These are phyloP conservation scores for Drosophila takahashii DNA, from an alignment of 1,140 invertebrate species.

Conservation along the genomic window DNA sequence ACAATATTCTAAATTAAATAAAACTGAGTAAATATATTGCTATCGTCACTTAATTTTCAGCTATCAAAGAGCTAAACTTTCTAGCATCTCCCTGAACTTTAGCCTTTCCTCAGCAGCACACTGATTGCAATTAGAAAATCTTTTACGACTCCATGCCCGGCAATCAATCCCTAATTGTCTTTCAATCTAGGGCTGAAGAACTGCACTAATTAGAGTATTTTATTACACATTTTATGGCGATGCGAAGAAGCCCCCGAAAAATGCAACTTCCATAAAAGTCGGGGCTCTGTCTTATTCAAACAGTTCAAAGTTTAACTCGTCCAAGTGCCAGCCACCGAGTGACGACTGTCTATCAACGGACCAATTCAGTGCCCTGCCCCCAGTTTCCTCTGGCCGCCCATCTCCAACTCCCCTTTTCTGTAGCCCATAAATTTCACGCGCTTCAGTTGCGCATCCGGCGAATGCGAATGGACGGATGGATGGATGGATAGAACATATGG, in stretches of 20 bases:
- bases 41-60: neutral
- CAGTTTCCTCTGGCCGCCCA: slow-evolving; percentile 3
- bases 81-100: slow-evolving; percentile 17
- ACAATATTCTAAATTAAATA: neutral
- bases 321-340: slow-evolving; percentile 66
- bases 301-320: slow-evolving; percentile 72
- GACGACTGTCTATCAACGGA: slow-evolving; percentile 68
- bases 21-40: neutral
- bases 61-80: slow-evolving; percentile 18
- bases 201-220: slow-evolving; percentile 65
- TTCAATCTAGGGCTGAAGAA: slow-evolving; percentile 34
- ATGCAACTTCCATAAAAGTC: slow-evolving; percentile 41
- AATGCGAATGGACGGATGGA: slow-evolving; percentile 26
- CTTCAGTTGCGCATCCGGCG: slow-evolving; percentile 74
- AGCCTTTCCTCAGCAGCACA: slow-evolving; percentile 1
- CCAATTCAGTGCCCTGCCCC: neutral
- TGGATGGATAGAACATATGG: slow-evolving; percentile 66
- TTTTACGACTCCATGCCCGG: slow-evolving; percentile 40
- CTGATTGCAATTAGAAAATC: slow-evolving; percentile 43
- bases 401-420: slow-evolving; percentile 15
- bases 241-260: slow-evolving; percentile 20
- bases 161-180: slow-evolving; percentile 62
- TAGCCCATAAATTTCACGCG: slow-evolving; percentile 75
- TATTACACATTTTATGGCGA: slow-evolving; percentile 57
- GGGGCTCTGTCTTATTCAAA: slow-evolving; percentile 33